A percentile compares a stretch with the other conserved stretches of the same genome.
Conservation (phyloP, 2,797 vertebrate genomes). For the Melanotaenia pygmaea region DNA sequence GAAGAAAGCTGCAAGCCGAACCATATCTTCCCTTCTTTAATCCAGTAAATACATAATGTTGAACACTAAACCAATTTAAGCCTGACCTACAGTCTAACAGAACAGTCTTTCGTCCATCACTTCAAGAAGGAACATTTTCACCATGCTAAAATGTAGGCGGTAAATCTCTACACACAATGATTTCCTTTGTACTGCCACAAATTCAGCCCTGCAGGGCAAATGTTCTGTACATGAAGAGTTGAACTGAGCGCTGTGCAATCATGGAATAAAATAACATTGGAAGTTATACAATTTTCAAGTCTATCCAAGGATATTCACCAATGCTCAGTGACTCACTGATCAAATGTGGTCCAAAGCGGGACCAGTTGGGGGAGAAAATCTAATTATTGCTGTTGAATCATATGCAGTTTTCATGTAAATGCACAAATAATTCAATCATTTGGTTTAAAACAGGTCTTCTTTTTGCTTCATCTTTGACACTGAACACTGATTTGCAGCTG, state of each 20-base stretch:
- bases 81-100: slow-evolving; percentile 8
- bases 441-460: not conserved
- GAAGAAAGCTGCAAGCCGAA: not conserved
- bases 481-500: not conserved
- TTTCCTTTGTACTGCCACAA: slow-evolving; percentile 18
- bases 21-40: not conserved
- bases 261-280: slow-evolving; percentile 5
- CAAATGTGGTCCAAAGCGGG: slow-evolving; percentile 1
- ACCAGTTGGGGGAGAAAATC: not conserved
- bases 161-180: slow-evolving; percentile 10
- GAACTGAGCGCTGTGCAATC: slow-evolving; percentile 15
- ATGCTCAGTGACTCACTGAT: not conserved
- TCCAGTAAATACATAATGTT: not conserved
- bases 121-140: slow-evolving; percentile 5
- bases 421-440: not conserved
- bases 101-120: slow-evolving; percentile 14
- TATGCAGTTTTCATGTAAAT: slow-evolving; percentile 1
- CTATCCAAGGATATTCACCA: not conserved
- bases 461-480: not conserved
- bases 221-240: not conserved
- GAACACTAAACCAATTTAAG: not conserved
- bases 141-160: not conserved
- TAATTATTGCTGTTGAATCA: not conserved
- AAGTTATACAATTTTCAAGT: slow-evolving; percentile 14
- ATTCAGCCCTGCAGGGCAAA: slow-evolving; percentile 26